A percentile compares a stretch with the other conserved stretches of the same genome.
These are phyloP conservation scores for Carassius carassius DNA, from an alignment of 2,113 vertebrate species.

Conservation along the genomic window DNA sequence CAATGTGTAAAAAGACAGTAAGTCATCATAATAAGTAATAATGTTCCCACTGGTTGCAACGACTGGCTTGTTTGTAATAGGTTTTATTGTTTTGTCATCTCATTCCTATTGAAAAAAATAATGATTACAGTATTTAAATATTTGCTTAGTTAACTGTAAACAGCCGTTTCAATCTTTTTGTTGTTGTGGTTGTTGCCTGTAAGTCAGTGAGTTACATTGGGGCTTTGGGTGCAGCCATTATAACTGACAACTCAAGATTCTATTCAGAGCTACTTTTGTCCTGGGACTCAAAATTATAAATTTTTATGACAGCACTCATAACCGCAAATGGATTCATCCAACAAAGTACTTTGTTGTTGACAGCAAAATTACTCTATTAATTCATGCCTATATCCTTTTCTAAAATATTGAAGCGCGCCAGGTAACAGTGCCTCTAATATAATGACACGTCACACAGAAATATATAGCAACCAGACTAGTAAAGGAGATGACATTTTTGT, in stretches of 20 bases:
- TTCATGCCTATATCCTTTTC: constrained; percentile 7
- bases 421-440: not conserved
- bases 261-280: not conserved
- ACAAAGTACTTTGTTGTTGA: constrained; percentile 25
- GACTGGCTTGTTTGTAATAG: too few species aligned
- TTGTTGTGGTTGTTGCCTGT: not conserved
- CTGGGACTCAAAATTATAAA: not conserved
- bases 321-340: not conserved
- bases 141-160: not conserved
- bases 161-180: not conserved
- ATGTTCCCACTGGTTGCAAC: too few species aligned
- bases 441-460: not conserved
- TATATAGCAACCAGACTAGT: not conserved
- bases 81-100: not conserved
- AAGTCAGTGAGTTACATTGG: not conserved
- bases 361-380: constrained; percentile 22
- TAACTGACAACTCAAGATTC: not conserved
- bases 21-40: too few species aligned
- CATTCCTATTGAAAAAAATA: not conserved
- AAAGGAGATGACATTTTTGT: not conserved
- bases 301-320: constrained; percentile 11
- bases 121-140: not conserved
- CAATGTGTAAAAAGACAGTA: too few species aligned
- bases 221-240: not conserved
- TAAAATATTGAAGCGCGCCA: not conserved